Base-by-base conservation (phyloP, 2,888 invertebrate species). In the Tridacna crocea region DNA sequence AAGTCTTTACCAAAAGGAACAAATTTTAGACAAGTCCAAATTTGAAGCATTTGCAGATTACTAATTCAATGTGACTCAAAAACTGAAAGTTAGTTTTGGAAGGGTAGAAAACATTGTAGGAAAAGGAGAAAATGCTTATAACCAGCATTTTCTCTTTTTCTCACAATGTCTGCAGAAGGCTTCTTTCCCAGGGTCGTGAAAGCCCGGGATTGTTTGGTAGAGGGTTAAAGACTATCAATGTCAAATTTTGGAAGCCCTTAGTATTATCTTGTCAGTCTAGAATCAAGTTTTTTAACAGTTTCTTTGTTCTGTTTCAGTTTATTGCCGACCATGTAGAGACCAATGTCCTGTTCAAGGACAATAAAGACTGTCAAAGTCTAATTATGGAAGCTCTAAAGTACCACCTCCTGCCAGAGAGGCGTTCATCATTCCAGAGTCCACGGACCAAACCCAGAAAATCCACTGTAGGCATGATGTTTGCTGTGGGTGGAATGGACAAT, bases 331-430 rank as follows among this genome's bases (percentile, higher is more conserved):
- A 97, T 93, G 97, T 98, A 55, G 98, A 98, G 94, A 95, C 95
- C 48, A 95, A 96, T 88, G 93, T 95, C 46, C 92, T 96, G 87
- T 93, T 97, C 95, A 93, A 96, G 95, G 95, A 96, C 84, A 95
- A 96, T 91, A 95, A 96, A 65, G 96, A 96, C 77, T 98, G 98
- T 91, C 98, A 98, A 92, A 96, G 97, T 82, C 95, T 98, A 75
- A 97, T 99, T 75, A 97, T 98, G 97, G 98, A 98, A 94, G 98
- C 98, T 17, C 96, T 98, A 87, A 98, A 98, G 92, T 98, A 98
- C 96, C 98, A 98, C 94, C 95, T 98, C 48, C 94, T 98, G 86
- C 98, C 98, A 0, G 98, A 98, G 92, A 95, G 98, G 72, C 95
- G 98, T 65, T 93, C 92, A 72, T 96, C 97, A 86, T 91, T 93